A percentile compares a stretch with the other conserved stretches of the same genome.
phyloP scores from a whole-genome alignment of 2,113 vertebrate genomes.

The Barnardius zonarius region DNA sequence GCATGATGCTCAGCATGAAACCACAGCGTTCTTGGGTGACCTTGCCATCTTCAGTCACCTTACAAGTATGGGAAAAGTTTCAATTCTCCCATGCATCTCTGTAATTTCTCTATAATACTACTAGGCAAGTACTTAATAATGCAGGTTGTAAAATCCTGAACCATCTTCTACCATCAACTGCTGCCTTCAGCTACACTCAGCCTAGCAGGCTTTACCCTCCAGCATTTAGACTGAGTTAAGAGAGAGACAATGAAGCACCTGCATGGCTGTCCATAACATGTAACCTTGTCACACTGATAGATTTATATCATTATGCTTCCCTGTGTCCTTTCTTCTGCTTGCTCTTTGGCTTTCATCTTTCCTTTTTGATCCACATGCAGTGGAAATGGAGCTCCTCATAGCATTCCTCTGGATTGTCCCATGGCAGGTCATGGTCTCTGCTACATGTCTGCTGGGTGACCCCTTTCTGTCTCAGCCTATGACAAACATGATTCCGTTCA shows the following conservation, averaged over 20 bases:
- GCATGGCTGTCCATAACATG: accelerated
- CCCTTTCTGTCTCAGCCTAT: background rate
- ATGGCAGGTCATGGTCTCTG: background rate
- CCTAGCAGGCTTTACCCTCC: background rate
- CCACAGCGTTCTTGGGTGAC: background rate
- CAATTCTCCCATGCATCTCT: background rate
- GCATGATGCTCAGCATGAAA: background rate
- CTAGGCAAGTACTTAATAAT: background rate
- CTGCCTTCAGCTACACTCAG: background rate
- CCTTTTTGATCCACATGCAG: background rate
- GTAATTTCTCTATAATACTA: background rate
- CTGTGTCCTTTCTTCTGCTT: background rate
- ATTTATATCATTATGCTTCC: background rate
- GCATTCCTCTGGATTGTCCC: background rate
- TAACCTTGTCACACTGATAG: background rate
- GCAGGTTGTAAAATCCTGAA: background rate
- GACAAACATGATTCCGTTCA: background rate
- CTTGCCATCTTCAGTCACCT: background rate
- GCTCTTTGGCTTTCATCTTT: background rate
- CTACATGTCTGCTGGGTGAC: background rate
- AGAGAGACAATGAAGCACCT: background rate
- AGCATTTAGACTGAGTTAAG: background rate
- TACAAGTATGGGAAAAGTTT: background rate
- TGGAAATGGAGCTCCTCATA: background rate
- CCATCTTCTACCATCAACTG: background rate